These are phyloP conservation scores for Nasonovia ribisnigri DNA, from an alignment of 2,888 invertebrate genomes.

Conservation along the genomic window DNA sequence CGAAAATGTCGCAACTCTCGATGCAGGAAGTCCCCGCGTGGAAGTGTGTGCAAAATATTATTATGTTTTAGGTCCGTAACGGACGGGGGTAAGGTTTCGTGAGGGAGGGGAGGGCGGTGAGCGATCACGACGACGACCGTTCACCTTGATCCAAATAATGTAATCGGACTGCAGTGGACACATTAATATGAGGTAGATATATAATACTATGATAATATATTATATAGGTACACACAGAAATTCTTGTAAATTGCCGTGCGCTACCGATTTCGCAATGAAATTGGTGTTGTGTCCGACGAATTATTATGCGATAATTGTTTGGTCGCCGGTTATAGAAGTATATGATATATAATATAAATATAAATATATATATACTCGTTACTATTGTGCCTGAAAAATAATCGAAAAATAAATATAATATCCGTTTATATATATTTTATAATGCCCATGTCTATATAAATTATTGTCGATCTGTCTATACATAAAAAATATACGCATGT, in stretches of 20 bases:
- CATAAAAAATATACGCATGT: neutral
- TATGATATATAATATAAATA: neutral
- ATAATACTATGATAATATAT: neutral
- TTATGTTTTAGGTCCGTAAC: neutral
- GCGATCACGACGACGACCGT: slow-evolving; percentile 57
- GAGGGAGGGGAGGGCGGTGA: neutral
- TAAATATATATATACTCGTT: neutral
- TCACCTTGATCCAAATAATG: slow-evolving; percentile 62
- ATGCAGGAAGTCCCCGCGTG: slow-evolving; percentile 25
- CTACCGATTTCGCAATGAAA: slow-evolving; percentile 51
- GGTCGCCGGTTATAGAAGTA: neutral
- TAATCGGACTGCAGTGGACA: slow-evolving; percentile 16
- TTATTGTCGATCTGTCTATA: neutral
- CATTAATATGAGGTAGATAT: neutral
- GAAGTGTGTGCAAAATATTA: neutral
- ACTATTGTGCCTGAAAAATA: slow-evolving; percentile 16
- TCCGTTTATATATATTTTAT: neutral
- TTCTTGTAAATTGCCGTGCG: slow-evolving; percentile 40
- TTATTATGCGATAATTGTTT: neutral
- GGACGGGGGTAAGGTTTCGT: neutral
- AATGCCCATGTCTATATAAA: neutral
- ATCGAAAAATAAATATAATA: slow-evolving; percentile 10
- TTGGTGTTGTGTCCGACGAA: slow-evolving; percentile 29
- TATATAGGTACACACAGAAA: neutral
- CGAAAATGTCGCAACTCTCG: neutral